Conservation (phyloP, 1,140 invertebrate species). For the Bactericera cockerelli region DNA sequence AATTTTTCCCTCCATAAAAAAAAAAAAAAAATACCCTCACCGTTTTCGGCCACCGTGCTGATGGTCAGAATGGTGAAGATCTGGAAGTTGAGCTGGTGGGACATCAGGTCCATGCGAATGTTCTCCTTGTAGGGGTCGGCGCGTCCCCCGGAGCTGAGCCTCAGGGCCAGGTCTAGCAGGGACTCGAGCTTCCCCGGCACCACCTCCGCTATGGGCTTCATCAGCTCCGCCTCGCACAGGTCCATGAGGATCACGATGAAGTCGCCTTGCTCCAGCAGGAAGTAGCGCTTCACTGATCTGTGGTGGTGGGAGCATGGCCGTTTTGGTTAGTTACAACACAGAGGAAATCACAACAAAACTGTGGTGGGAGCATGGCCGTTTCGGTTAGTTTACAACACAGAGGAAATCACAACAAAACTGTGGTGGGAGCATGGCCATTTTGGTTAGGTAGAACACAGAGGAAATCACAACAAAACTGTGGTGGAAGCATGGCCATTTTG, state of each 20-base stretch:
- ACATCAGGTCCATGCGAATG: slow-evolving; percentile 69
- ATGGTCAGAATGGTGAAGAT: slow-evolving; percentile 80
- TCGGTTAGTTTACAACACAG: too few species aligned
- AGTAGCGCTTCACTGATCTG: slow-evolving; percentile 85
- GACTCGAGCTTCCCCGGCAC: slow-evolving; percentile 69
- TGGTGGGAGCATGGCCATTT: too few species aligned
- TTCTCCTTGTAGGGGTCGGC: slow-evolving; percentile 90
- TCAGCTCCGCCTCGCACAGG: slow-evolving; percentile 78
- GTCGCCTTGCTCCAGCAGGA: slow-evolving; percentile 80
- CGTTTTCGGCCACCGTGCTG: slow-evolving; percentile 60
- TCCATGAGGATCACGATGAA: slow-evolving; percentile 93
- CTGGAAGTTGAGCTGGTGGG: slow-evolving; percentile 75
- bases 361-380: too few species aligned
- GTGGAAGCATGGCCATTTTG: too few species aligned
- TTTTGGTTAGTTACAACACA: too few species aligned
- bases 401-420: too few species aligned
- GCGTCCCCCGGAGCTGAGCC: slow-evolving; percentile 61
- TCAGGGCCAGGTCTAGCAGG: slow-evolving; percentile 66
- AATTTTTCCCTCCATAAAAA: too few species aligned
- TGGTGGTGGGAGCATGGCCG: too few species aligned
- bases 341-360: too few species aligned
- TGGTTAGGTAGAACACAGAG: too few species aligned
- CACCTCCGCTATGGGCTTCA: slow-evolving; percentile 72
- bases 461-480: too few species aligned
- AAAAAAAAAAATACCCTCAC: slow-evolving; percentile 30